Base-by-base conservation (phyloP, 2,113 vertebrate species). In the Atlantisia rogersi region DNA sequence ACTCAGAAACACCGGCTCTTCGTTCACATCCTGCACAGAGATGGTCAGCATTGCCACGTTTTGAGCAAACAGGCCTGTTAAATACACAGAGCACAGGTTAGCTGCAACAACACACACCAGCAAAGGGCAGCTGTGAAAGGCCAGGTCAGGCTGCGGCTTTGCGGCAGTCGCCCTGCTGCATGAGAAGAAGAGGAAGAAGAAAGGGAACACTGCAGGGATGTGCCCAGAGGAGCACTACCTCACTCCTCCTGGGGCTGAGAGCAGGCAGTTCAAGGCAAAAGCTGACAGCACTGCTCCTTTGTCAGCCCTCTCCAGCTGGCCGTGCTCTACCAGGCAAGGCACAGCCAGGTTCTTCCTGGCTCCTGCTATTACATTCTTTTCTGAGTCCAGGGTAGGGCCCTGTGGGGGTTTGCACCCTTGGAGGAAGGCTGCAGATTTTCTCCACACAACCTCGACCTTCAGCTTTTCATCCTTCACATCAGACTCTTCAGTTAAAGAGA, bases 1-100 rank as follows among this genome's bases (percentile, higher is more conserved):
- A 7, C 5, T 26, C 76, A 69, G 26, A 88, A 99, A 98, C 24
- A 20, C 20, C 0, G 98, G 98, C 32, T 91, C 9, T 83, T 98
- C 98, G 2, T 98, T 98, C 44, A 98, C 96, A 5, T 97, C 95
- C 88, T 90, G 84, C 86, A 97, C 94, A 0, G 29, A 79, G 69
- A 97, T 56, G 0, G 58, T 87, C 96, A 97, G 77, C 88, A 95
- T 83, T 18, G 59, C 95, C 87, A 69, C 81, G 0, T 97, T 97
- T 50, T 75, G 81, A 48, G 90, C 79, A 80, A 97, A 87, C 39
- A 78, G 52, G 10, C 28, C 97, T 97, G 8, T 60, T 11, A 9
- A 31, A 60, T 11, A 11, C 28, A 60, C 31, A 82, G 35, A 78
- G 56, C 68, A 68, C 32, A 13, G 15, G 50, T 19, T 37, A 70